Evolutionary conservation across 1,140 invertebrate genomes (phyloP).

Genomic region (Phthorimaea operculella): DNA sequence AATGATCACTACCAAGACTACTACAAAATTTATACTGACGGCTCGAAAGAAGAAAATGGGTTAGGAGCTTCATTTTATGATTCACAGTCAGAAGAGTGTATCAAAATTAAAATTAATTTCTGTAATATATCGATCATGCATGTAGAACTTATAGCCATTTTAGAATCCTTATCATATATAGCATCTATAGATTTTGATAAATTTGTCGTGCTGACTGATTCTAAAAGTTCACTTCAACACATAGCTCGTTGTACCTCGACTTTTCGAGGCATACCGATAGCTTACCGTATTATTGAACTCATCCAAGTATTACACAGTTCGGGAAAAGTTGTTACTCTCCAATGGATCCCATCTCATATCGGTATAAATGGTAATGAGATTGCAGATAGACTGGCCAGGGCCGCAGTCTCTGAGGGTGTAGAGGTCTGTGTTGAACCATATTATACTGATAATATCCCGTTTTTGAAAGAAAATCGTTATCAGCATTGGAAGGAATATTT

Average conservation of each 20-base stretch:
- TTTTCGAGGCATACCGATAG: slow-evolving; percentile 5
- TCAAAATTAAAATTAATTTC: not conserved
- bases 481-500: slow-evolving; percentile 8
- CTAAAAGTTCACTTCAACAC: slow-evolving; percentile 8
- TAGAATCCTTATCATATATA: slow-evolving; percentile 5
- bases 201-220: slow-evolving; percentile 7
- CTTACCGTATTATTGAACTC: slow-evolving; percentile 1
- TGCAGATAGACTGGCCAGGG: slow-evolving; percentile 6
- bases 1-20: not conserved
- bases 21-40: not conserved
- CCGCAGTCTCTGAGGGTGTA: not conserved
- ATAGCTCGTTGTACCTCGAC: not conserved
- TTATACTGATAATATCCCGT: not conserved
- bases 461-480: not conserved
- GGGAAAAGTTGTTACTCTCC: not conserved
- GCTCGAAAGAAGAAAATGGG: not conserved
- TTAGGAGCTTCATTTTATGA: slow-evolving; percentile 5
- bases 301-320: not conserved
- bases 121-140: slow-evolving; percentile 5
- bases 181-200: not conserved
- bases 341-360: slow-evolving; percentile 11
- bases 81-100: not conserved
- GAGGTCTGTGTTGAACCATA: no score
- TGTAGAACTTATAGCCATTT: slow-evolving; percentile 4
- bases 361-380: slow-evolving; percentile 7